phyloP scores from a whole-genome alignment of 30 jellyfish, hydroid and myxozoan species.

The Hydractinia symbiolongicarpus region DNA sequence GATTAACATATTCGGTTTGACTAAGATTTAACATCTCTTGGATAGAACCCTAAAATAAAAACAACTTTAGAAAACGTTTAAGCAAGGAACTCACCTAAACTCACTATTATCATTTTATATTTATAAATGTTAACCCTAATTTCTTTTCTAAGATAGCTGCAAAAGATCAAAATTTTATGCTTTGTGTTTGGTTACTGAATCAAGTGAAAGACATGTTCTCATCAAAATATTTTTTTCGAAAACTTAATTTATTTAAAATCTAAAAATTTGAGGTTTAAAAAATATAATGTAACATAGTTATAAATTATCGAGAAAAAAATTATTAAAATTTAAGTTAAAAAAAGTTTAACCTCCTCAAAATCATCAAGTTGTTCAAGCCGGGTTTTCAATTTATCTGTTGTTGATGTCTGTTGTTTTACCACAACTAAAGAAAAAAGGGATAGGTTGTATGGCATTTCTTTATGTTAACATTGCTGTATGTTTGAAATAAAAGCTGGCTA shows the following conservation, averaged over 20 bases:
- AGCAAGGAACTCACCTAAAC: background rate
- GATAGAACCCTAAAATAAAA: conserved; percentile 75
- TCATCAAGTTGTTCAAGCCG: conserved; percentile 91
- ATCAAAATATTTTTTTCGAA: too few species aligned
- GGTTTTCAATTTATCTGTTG: conserved; percentile 72
- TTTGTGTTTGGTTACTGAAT: too few species aligned
- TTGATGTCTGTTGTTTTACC: conserved; percentile 37
- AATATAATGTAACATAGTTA: too few species aligned
- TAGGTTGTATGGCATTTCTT: background rate
- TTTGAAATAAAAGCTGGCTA: background rate
- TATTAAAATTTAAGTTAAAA: too few species aligned
- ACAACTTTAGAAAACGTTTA: background rate
- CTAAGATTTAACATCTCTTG: conserved; percentile 79
- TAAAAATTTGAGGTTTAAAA: too few species aligned
- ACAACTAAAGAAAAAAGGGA: conserved; percentile 15
- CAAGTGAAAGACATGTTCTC: too few species aligned
- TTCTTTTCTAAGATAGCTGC: too few species aligned
- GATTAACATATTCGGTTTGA: conserved; percentile 88
- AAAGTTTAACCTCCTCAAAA: conserved; percentile 74
- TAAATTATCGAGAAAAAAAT: too few species aligned
- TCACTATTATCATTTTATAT: too few species aligned
- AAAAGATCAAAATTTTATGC: too few species aligned
- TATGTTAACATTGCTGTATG: too few species aligned
- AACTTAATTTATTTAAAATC: too few species aligned
- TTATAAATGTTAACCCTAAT: background rate